Evolutionary conservation across 1,140 invertebrate species (phyloP), one percentile per base, ranked within the genome.

Genomic region (Caenorhabditis remanei): DNA sequence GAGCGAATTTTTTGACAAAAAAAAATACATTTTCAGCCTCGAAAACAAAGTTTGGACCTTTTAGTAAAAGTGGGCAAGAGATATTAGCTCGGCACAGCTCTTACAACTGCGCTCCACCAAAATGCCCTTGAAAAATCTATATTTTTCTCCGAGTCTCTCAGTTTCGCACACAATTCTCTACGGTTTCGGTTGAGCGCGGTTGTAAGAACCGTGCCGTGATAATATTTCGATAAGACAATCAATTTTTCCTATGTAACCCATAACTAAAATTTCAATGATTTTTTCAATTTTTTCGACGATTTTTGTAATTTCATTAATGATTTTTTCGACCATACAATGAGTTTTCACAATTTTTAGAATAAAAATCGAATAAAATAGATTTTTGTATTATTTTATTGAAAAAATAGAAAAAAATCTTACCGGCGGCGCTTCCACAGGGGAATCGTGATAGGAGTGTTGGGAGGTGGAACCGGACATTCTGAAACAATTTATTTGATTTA

Each of bases 391-490:
- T 58, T 19, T 16, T 53, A 13, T 1, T 53, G 4, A 13, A 13
- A 53, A 19, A 7, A n/a, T n/a, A n/a, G n/a, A 32, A 24, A 19
- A 63, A 63, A 13, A 13, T 3, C 65, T 43, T 71, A 79, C 71
- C 43, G 71, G 71, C 11, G 43, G 71, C 46, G 43, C 46, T 53
- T 79, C 71, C 4, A n/a, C n/a, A 13, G 71, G 71, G 6, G 71
- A 79, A 79, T 79, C 71, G 71, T 79, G 71, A 24, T 79, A 79
- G 9, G 71, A 79, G 46, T 79, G 71, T 13, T 79, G 43, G 21
- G 71, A 79, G 16, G 67, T 46, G 16, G 71, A 79, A 21, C 71
- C n/a, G 46, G 71, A n/a, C n/a, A 50, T 79, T 79, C 71, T 79
- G 46, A 79, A 79, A 50, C 32, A 32, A 32, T 32, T 32, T 24